Conservation (phyloP, 2,797 vertebrate genomes). For the Enteromius trimaculatus region DNA sequence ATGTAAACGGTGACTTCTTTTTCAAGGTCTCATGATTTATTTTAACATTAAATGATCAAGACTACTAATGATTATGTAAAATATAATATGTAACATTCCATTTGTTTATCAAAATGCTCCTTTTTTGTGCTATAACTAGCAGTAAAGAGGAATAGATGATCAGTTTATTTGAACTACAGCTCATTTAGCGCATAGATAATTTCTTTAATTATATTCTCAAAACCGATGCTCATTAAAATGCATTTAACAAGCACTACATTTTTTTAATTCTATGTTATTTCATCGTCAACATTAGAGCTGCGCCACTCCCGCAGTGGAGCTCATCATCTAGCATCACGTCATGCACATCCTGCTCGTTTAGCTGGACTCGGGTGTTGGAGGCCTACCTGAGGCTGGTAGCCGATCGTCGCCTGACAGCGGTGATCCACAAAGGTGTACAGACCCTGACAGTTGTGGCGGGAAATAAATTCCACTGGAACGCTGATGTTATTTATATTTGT, state of each 20-base stretch:
- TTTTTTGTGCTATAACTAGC: background rate
- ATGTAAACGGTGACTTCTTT: background rate
- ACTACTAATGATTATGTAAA: background rate
- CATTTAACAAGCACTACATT: background rate
- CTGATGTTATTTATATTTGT: conserved; percentile 85
- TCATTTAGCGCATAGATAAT: background rate
- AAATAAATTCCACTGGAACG: conserved; percentile 95
- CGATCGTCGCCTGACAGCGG: conserved; percentile 88
- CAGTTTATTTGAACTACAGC: background rate
- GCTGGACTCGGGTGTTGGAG: background rate
- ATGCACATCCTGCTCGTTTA: background rate
- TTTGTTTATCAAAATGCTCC: background rate
- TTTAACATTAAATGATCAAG: background rate
- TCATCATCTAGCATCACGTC: background rate
- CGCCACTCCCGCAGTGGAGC: background rate
- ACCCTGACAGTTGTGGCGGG: conserved; percentile 91
- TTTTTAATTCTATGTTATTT: background rate
- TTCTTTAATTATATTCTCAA: background rate
- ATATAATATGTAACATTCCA: background rate
- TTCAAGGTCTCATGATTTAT: background rate
- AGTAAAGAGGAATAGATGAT: background rate
- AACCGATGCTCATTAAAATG: background rate
- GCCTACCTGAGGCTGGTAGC: conserved; percentile 93
- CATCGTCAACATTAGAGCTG: background rate
- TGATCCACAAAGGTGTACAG: conserved; percentile 96